Evolutionary conservation across 2,888 invertebrate genomes (phyloP).

Genomic region (Microplitis manilae): DNA sequence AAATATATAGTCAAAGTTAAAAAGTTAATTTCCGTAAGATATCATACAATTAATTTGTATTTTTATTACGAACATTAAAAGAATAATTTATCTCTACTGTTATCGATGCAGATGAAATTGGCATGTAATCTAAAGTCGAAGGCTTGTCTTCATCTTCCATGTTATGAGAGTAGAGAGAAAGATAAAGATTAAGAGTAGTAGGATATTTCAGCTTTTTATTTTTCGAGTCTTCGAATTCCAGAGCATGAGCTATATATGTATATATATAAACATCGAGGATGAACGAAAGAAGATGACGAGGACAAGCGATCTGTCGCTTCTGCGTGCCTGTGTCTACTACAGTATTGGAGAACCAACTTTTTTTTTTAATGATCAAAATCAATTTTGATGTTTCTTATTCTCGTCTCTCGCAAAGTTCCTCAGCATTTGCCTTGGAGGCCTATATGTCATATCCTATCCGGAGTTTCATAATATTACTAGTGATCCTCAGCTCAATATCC

Average conservation of each 20-base stretch:
- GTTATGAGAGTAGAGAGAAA: slow-evolving; percentile 37
- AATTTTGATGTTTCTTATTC: neutral
- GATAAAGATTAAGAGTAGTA: neutral
- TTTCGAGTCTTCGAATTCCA: slow-evolving; percentile 50
- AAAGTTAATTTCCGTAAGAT: slow-evolving; percentile 11
- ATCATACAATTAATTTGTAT: neutral
- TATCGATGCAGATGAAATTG: slow-evolving; percentile 21
- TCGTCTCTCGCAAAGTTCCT: slow-evolving; percentile 3
- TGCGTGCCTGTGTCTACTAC: slow-evolving; percentile 41
- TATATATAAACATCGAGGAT: slow-evolving; percentile 43
- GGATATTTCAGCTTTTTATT: slow-evolving; percentile 27
- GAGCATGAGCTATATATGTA: slow-evolving; percentile 23
- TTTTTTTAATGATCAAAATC: slow-evolving; percentile 34
- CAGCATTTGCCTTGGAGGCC: neutral
- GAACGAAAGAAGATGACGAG: slow-evolving; percentile 42
- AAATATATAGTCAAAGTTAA: neutral
- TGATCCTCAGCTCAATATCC: neutral
- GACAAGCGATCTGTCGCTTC: slow-evolving; percentile 49
- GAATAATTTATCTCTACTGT: slow-evolving; percentile 11
- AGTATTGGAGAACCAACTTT: slow-evolving; percentile 49
- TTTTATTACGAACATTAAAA: slow-evolving; percentile 2
- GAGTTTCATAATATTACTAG: slow-evolving; percentile 22
- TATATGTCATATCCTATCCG: slow-evolving; percentile 5
- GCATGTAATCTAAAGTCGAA: neutral
- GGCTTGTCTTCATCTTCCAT: slow-evolving; percentile 27